These are phyloP conservation scores for Magallana angulata DNA, from an alignment of 1,140 invertebrate species.

Conservation along the genomic window DNA sequence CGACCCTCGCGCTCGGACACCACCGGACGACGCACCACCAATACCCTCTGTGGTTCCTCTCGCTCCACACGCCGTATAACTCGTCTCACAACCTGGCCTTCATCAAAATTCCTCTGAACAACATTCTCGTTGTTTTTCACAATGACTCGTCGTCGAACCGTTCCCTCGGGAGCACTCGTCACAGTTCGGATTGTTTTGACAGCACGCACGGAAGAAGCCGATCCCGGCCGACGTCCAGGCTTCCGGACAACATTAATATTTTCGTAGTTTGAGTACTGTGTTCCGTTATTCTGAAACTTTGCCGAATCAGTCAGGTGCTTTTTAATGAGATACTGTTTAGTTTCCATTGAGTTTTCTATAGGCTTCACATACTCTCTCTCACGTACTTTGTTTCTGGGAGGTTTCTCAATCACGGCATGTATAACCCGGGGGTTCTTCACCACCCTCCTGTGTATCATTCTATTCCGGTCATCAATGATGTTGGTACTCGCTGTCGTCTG, in stretches of 20 bases:
- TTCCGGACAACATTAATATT: slow-evolving; percentile 3
- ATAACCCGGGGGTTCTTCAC: slow-evolving; percentile 3
- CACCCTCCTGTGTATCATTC: not conserved
- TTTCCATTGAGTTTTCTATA: slow-evolving; percentile 17
- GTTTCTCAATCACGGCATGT: not conserved
- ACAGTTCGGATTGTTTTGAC: slow-evolving; percentile 7
- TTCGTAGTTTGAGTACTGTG: slow-evolving; percentile 9
- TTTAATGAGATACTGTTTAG: not conserved
- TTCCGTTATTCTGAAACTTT: not conserved
- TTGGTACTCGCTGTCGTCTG: slow-evolving; percentile 38
- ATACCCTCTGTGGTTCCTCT: not conserved
- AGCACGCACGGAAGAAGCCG: not conserved
- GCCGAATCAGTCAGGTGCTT: not conserved
- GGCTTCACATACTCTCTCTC: not conserved
- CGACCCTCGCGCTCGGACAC: slow-evolving; percentile 17
- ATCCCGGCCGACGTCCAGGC: not conserved
- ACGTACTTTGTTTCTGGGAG: not conserved
- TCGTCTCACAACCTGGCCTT: not conserved
- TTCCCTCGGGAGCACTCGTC: not conserved
- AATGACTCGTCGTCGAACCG: not conserved
- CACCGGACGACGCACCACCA: not conserved
- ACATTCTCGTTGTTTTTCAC: not conserved
- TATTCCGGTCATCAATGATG: slow-evolving; percentile 26
- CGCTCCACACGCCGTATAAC: not conserved
- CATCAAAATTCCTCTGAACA: not conserved